Base-by-base conservation (phyloP, 2,113 vertebrate genomes). In the Labeo catla region DNA sequence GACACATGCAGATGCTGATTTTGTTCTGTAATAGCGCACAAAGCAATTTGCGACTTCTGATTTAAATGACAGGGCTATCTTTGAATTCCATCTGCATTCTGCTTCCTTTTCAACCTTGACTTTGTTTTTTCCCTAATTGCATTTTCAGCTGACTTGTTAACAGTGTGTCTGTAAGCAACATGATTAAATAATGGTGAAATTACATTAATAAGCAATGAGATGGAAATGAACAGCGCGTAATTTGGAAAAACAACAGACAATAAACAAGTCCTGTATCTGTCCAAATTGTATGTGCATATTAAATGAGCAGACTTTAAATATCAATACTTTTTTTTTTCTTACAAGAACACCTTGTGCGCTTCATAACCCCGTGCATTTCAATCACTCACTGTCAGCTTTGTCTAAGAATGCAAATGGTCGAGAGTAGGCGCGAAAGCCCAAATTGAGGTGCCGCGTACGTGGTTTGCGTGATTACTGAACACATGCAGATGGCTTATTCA, bases 171-270 rank as follows among this genome's bases (percentile, higher is more conserved):
- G 93, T 93, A 90, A 93, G 94, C 92, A 92, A 90, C 91, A 89
- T 93, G 92, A 94, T 94, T 94, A 94, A 94, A 95, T 95, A 94
- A 94, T 91, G 90, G 90, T 87, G 90, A 94, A 94, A 93, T 93
- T 80, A 92, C 91, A 95, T 95, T 94, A 95, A 95, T 95, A 95
- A 94, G 92, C 89, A 93, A 95, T 94, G 92, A 94, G 91, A 94
- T 93, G 93, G 93, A 94, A 95, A 95, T 94, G 89, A 87, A 91
- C 91, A 81, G 86, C 86, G 88, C 88, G 78, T 89, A 91, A 88
- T 93, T 94, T 88, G 88, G 89, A 91, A 93, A 88, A 93, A 88
- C 87, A 89, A 85, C 88, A 70, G 86, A 89, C 91, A 89, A 93
- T 91, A 94, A 94, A 94, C 93, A 93, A 93, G 91, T 88, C 85